Conservation (phyloP, 2,113 vertebrate species). For the Leuciscus idus region DNA sequence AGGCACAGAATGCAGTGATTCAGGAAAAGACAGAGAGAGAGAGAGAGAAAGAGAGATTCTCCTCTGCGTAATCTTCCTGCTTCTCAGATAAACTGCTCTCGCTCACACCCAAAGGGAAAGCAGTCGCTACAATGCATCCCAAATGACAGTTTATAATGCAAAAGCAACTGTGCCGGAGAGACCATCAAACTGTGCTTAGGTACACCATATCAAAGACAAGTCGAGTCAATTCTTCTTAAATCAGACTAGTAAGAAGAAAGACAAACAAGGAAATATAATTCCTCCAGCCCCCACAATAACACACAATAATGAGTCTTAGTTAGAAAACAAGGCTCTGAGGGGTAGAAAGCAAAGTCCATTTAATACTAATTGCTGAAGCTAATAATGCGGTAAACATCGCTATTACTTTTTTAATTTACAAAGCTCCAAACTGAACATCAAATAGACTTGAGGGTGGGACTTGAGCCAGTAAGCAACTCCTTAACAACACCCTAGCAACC, state of each 20-base stretch:
- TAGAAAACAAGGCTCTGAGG: background rate
- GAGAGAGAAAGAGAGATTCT: slow-evolving; percentile 1
- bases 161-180: slow-evolving; percentile 25
- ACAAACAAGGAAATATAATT: slow-evolving; percentile 15
- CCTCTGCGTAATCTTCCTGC: slow-evolving; percentile 40
- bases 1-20: slow-evolving; percentile 42
- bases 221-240: background rate
- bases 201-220: slow-evolving; percentile 7
- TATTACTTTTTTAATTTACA: background rate
- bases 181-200: background rate
- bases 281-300: background rate
- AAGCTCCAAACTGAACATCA: background rate
- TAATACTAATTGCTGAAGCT: background rate
- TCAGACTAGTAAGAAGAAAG: background rate
- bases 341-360: background rate
- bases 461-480: background rate
- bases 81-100: slow-evolving; percentile 49
- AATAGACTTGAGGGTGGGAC: background rate
- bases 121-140: slow-evolving; percentile 42
- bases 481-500: background rate
- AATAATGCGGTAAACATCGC: background rate
- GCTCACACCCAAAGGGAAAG: slow-evolving; percentile 11
- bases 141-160: slow-evolving; percentile 47
- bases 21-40: slow-evolving; percentile 8
- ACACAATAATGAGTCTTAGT: background rate